These are phyloP conservation scores for Alcedo atthis DNA, from an alignment of 2,797 vertebrate genomes.

Conservation along the genomic window DNA sequence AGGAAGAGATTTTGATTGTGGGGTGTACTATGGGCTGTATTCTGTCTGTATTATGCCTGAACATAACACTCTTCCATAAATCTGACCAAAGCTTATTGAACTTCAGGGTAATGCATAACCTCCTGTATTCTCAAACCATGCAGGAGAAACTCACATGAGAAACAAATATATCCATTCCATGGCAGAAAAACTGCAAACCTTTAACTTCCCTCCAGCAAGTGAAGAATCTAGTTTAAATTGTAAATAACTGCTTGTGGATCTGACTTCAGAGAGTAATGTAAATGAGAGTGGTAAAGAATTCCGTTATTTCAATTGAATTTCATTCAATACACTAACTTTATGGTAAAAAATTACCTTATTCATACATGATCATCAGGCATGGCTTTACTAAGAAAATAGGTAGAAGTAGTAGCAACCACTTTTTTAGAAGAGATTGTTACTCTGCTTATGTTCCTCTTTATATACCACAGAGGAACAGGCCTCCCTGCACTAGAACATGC, in stretches of 20 bases:
- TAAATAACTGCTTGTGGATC: neutral
- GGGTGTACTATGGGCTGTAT: slow-evolving; percentile 28
- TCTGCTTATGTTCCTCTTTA: neutral
- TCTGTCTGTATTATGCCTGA: slow-evolving; percentile 47
- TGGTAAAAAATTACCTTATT: neutral
- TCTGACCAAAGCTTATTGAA: slow-evolving; percentile 50
- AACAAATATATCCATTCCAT: neutral
- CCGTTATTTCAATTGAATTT: neutral
- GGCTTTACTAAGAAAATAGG: neutral
- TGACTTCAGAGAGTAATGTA: neutral
- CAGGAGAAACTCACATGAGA: neutral
- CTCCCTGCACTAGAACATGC: neutral
- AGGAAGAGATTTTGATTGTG: slow-evolving; percentile 56
- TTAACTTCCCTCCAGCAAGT: neutral
- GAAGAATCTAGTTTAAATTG: neutral
- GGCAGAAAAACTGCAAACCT: slow-evolving; percentile 10
- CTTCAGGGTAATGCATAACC: slow-evolving; percentile 55
- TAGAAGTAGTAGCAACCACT: neutral
- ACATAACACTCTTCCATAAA: slow-evolving; percentile 60
- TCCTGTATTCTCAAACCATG: slow-evolving; percentile 30
- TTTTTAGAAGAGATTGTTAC: neutral
- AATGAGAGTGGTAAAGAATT: neutral
- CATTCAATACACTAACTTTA: neutral
- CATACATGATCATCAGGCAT: neutral
- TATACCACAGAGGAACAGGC: neutral